A percentile compares a stretch with the other conserved stretches of the same genome.
phyloP scores from a whole-genome alignment of 1,140 invertebrate species.

The Achroia grisella region DNA sequence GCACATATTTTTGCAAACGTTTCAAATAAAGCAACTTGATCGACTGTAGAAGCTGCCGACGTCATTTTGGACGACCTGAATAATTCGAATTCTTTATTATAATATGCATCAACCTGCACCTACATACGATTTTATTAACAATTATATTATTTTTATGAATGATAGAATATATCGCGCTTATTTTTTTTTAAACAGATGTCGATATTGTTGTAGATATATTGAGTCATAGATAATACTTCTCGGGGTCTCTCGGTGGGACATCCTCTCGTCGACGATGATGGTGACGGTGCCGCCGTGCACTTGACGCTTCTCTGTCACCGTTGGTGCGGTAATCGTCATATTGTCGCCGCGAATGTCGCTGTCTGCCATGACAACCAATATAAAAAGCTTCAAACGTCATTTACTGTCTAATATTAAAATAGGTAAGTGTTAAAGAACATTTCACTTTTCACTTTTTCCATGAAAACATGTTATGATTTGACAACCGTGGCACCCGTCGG shows the following conservation, averaged over 20 bases:
- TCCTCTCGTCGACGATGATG: constrained; percentile 22
- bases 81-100: not conserved
- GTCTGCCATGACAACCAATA: not conserved
- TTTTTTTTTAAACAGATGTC: too few relatives aligned
- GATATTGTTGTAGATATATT: too few relatives aligned
- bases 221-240: constrained; percentile 14
- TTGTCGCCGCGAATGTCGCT: constrained; percentile 21
- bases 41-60: constrained; percentile 11
- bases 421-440: too few relatives aligned
- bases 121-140: too few relatives aligned
- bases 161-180: too few relatives aligned
- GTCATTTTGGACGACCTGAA: constrained; percentile 28
- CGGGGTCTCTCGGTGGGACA: constrained; percentile 14
- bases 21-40: constrained; percentile 40
- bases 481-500: too few relatives aligned
- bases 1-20: constrained; percentile 56
- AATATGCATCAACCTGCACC: too few relatives aligned
- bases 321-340: constrained; percentile 21
- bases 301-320: constrained; percentile 13
- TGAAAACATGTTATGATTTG: too few relatives aligned
- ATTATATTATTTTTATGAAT: too few relatives aligned
- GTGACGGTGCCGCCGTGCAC: constrained; percentile 17
- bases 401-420: too few relatives aligned
- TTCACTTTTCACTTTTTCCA: too few relatives aligned
- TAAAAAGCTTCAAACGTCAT: too few relatives aligned